These are phyloP conservation scores for Pygoscelis adeliae DNA, from an alignment of 2,113 vertebrate genomes.

Conservation along the genomic window DNA sequence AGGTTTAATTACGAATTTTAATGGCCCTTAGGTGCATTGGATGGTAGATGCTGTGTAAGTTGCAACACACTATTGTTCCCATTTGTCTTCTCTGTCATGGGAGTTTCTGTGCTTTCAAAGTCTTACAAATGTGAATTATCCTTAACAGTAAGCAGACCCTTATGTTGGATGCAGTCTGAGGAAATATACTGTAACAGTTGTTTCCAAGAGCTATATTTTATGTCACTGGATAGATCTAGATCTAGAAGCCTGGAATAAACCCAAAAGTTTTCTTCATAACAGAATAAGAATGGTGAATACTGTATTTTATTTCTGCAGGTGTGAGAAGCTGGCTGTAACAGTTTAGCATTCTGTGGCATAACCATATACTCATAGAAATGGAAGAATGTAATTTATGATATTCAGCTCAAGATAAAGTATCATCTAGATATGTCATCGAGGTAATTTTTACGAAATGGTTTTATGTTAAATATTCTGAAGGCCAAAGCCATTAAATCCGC, in stretches of 20 bases:
- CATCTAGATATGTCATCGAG: conserved; percentile 27
- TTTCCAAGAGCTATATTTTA: conserved; percentile 11
- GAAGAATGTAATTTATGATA: conserved; percentile 15
- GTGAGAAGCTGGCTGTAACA: conserved; percentile 8
- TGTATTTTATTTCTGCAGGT: conserved; percentile 58
- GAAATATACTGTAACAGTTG: background rate
- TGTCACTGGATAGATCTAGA: background rate
- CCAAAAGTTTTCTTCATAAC: conserved; percentile 19
- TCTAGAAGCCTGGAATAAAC: conserved; percentile 20
- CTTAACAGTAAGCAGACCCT: background rate
- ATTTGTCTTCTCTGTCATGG: conserved; percentile 17
- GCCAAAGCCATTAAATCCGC: conserved; percentile 1
- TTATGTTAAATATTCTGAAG: conserved; percentile 35
- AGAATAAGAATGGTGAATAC: conserved; percentile 27
- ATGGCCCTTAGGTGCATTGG: background rate
- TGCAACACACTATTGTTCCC: background rate
- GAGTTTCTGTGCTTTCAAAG: background rate
- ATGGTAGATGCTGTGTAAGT: background rate
- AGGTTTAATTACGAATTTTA: background rate
- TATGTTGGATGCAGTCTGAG: background rate
- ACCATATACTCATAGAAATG: background rate
- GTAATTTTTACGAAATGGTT: conserved; percentile 45
- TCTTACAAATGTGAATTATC: background rate
- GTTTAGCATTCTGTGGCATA: conserved; percentile 14
- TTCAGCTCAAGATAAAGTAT: conserved; percentile 57